Percentiles rank a stretch among this genome's conserved stretches.
Evolutionary conservation across 1,140 invertebrate genomes (phyloP).

Genomic region (Formica selysi): DNA sequence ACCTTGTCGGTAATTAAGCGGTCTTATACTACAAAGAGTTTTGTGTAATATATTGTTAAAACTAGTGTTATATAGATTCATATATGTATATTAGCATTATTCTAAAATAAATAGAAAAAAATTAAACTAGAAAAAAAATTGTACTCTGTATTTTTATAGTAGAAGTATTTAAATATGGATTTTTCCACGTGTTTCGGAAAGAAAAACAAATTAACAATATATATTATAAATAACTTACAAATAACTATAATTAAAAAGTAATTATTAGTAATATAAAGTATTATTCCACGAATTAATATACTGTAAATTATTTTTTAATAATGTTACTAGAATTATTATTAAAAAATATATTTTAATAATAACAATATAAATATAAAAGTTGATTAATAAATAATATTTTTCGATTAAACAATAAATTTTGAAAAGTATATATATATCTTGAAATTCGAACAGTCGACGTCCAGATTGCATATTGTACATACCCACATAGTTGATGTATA

Average conservation of each 20-base stretch:
- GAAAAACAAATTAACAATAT: background rate
- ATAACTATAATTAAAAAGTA: background rate
- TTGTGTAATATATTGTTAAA: background rate
- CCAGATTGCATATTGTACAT: background rate
- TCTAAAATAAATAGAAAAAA: too few relatives aligned
- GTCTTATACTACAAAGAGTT: background rate
- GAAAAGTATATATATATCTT: background rate
- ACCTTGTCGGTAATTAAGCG: background rate
- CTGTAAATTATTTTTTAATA: background rate
- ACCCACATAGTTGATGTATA: background rate
- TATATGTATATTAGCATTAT: too few relatives aligned
- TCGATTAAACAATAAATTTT: background rate
- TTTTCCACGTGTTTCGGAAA: background rate
- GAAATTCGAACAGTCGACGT: background rate
- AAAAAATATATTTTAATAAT: background rate
- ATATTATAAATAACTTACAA: background rate
- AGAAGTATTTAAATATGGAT: too few relatives aligned
- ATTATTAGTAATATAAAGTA: background rate
- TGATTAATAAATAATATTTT: background rate
- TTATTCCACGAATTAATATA: background rate
- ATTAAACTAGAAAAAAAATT: too few relatives aligned
- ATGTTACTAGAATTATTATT: background rate
- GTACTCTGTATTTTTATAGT: too few relatives aligned
- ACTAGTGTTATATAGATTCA: too few relatives aligned
- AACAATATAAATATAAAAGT: background rate